Evolutionary conservation across 1,140 invertebrate genomes (phyloP).

Genomic region (Caerostris darwini): DNA sequence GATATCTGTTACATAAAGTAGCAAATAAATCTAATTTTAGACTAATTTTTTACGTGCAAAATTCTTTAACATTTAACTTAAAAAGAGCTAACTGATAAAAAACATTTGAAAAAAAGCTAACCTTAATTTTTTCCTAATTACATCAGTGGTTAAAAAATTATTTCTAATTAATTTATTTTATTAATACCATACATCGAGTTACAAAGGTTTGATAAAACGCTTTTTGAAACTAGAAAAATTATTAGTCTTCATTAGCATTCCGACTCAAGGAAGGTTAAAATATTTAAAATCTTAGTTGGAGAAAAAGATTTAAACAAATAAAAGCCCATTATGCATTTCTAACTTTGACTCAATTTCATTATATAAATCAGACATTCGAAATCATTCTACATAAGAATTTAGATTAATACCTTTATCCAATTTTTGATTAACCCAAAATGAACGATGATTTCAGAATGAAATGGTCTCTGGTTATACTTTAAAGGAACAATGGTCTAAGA

Average conservation of each 20-base stretch:
- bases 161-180: neutral
- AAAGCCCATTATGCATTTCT: neutral
- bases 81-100: too few species aligned
- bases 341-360: slow-evolving; percentile 22
- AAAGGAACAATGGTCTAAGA: neutral
- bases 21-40: too few species aligned
- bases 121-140: too few species aligned
- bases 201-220: neutral
- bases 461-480: neutral
- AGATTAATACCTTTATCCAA: slow-evolving; percentile 62
- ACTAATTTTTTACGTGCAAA: too few species aligned
- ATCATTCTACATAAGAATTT: slow-evolving; percentile 58
- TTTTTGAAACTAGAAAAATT: neutral
- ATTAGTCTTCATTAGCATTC: slow-evolving; percentile 38
- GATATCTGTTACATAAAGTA: too few species aligned
- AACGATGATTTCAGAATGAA: neutral
- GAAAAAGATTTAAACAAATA: neutral
- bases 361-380: slow-evolving; percentile 44
- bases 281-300: neutral
- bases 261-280: neutral
- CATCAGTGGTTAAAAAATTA: neutral
- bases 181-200: neutral
- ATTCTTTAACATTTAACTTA: too few species aligned
- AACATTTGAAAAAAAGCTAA: too few species aligned
- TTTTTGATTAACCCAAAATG: slow-evolving; percentile 21